These are phyloP conservation scores for Indicator indicator DNA, from an alignment of 2,113 vertebrate species.

Conservation along the genomic window DNA sequence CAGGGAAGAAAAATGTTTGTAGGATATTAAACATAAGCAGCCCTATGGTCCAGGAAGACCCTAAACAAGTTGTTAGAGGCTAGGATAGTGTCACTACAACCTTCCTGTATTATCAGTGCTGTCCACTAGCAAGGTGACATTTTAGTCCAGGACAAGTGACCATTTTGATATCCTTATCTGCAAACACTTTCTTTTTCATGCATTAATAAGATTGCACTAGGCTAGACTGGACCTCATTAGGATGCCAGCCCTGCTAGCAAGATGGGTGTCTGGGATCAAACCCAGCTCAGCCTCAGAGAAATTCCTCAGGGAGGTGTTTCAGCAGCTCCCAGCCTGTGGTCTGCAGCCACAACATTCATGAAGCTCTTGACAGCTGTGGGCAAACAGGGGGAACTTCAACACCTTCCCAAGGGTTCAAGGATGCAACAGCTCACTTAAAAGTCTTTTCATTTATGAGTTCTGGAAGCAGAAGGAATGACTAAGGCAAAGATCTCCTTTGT, in stretches of 20 bases:
- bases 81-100: background rate
- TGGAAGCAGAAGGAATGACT: background rate
- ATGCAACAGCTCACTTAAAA: background rate
- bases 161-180: background rate
- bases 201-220: background rate
- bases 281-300: background rate
- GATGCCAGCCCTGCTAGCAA: background rate
- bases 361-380: background rate
- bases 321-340: background rate
- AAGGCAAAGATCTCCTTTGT: background rate
- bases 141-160: background rate
- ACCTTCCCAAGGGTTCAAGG: background rate
- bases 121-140: background rate
- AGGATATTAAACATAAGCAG: background rate
- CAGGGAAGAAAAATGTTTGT: accelerated
- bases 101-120: background rate
- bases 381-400: background rate
- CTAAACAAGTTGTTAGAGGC: background rate
- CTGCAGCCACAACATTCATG: background rate
- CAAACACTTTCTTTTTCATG: background rate
- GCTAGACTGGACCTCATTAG: background rate
- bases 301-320: background rate
- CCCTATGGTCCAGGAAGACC: background rate
- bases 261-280: background rate
- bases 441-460: background rate